phyloP scores from a whole-genome alignment of 2,113 vertebrate genomes.

The Centropristis striata region DNA sequence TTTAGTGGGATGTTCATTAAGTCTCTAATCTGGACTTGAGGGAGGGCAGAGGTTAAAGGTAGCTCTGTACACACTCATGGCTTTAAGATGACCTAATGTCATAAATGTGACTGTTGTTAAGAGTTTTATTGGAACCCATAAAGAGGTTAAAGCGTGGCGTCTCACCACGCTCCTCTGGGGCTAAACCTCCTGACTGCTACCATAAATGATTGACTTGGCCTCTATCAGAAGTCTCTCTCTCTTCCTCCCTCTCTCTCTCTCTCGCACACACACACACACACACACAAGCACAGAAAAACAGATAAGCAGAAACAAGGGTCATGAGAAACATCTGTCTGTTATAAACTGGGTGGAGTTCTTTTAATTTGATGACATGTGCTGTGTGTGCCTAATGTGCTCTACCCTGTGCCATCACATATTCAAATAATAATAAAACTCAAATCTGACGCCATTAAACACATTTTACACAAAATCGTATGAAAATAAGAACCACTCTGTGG shows the following conservation, averaged over 20 bases:
- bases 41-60: constrained; percentile 26
- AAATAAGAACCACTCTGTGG: background rate
- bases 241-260: constrained; percentile 16
- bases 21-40: constrained; percentile 2
- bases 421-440: background rate
- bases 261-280: constrained; percentile 21
- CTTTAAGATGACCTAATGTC: constrained; percentile 71
- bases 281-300: constrained; percentile 29
- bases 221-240: constrained; percentile 65
- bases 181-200: constrained; percentile 63
- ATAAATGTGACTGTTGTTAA: constrained; percentile 72
- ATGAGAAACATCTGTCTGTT: constrained; percentile 72
- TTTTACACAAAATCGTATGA: background rate
- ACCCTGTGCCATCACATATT: background rate
- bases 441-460: background rate
- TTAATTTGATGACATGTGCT: constrained; percentile 54
- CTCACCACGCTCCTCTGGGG: constrained; percentile 61
- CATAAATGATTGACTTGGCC: constrained; percentile 84
- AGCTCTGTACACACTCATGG: constrained; percentile 36
- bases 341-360: constrained; percentile 64
- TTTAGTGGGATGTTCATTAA: constrained; percentile 2
- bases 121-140: constrained; percentile 79
- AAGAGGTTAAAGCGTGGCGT: constrained; percentile 72
- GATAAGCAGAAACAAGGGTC: constrained; percentile 73
- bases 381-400: constrained; percentile 16